A percentile compares a stretch with the other conserved stretches of the same genome.
phyloP scores from a whole-genome alignment of 1,140 invertebrate genomes.

The Asobara japonica region DNA sequence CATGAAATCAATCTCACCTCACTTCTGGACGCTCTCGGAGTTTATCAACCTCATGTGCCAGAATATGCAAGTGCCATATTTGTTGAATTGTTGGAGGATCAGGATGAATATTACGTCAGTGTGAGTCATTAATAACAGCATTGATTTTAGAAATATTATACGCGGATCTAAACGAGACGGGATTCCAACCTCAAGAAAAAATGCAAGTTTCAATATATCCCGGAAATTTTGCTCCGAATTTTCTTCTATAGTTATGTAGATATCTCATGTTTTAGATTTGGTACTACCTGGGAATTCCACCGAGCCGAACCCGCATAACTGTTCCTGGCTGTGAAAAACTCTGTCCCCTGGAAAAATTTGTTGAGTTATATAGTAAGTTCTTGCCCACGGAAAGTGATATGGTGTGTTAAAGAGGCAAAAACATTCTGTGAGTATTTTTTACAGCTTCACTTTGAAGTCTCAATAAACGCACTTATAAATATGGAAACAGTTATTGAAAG shows the following conservation, averaged over 20 bases:
- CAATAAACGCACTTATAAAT: no score
- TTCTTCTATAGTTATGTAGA: background rate
- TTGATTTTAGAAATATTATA: no score
- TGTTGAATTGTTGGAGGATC: conserved; percentile 49
- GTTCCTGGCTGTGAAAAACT: background rate
- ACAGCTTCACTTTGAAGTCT: no score
- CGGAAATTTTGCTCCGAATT: no score
- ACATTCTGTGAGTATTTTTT: background rate
- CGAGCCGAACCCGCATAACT: background rate
- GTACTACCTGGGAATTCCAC: background rate
- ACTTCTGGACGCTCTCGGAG: conserved; percentile 71
- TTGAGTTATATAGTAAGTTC: background rate
- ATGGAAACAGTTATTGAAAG: no score
- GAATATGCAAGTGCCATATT: conserved; percentile 67
- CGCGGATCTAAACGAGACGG: no score
- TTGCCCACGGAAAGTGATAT: background rate
- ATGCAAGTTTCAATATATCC: no score
- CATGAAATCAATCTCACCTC: conserved; percentile 79
- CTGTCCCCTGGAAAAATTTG: background rate
- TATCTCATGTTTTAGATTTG: background rate
- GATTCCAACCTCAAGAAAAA: no score
- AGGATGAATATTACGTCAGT: conserved; percentile 38
- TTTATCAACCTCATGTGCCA: conserved; percentile 72
- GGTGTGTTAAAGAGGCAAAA: background rate
- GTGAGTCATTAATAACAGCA: no score